A percentile compares a stretch with the other conserved stretches of the same genome.
Evolutionary conservation across 2,113 vertebrate genomes (phyloP).

Genomic region (Trematocara macrostoma): DNA sequence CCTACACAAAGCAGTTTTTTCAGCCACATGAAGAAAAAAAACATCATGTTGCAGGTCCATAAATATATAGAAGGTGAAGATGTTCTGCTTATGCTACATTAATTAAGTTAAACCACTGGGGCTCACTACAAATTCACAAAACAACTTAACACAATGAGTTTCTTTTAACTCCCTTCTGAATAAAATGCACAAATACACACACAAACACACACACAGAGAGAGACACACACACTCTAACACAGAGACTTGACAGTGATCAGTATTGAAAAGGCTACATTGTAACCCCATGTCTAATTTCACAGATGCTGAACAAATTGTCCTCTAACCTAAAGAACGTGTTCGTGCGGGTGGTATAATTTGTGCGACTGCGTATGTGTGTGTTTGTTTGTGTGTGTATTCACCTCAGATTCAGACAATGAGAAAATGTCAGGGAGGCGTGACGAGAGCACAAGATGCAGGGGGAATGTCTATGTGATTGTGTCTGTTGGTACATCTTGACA

Average conservation of each 20-base stretch:
- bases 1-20: neutral
- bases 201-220: neutral
- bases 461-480: conserved; percentile 59
- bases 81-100: neutral
- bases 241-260: conserved; percentile 56
- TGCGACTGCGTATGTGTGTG: neutral
- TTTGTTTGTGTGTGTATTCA: conserved; percentile 23
- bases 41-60: neutral
- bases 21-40: neutral
- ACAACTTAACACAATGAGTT: neutral
- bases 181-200: neutral
- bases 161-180: neutral
- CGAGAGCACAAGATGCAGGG: conserved; percentile 49
- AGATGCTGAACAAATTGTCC: conserved; percentile 71
- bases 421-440: conserved; percentile 63
- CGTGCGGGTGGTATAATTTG: conserved; percentile 39
- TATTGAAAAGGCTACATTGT: conserved; percentile 64
- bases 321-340: conserved; percentile 51
- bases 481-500: conserved; percentile 40
- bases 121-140: neutral
- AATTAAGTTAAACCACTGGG: neutral
- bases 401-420: conserved; percentile 60
- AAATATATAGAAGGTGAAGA: neutral
- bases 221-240: neutral
- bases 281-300: conserved; percentile 70